Conservation (phyloP, 1,140 invertebrate species). For the Lycorma delicatula region DNA sequence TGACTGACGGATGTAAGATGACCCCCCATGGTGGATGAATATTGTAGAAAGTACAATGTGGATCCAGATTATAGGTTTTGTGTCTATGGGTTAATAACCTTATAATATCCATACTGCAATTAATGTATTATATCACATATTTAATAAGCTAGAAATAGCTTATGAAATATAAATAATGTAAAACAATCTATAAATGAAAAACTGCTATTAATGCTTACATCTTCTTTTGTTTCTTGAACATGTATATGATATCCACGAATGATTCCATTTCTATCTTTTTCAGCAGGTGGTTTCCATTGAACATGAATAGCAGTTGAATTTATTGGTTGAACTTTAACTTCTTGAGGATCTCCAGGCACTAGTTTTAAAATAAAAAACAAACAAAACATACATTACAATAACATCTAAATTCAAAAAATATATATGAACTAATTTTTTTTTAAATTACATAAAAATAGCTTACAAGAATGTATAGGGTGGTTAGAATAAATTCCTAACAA, state of each 20-base stretch:
- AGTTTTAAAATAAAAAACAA: too few relatives aligned
- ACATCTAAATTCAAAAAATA: neutral
- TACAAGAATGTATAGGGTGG: too few relatives aligned
- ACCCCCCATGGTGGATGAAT: too few relatives aligned
- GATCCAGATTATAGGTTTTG: too few relatives aligned
- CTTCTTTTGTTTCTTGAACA: conserved; percentile 81
- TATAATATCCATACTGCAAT: too few relatives aligned
- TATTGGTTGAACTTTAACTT: conserved; percentile 73
- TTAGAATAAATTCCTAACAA: neutral
- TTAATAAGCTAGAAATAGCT: too few relatives aligned
- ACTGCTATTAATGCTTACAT: conserved; percentile 52
- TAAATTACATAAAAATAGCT: neutral
- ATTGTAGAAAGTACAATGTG: too few relatives aligned
- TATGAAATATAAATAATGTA: too few relatives aligned
- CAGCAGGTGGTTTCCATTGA: conserved; percentile 80
- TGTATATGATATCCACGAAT: conserved; percentile 95
- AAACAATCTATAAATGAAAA: too few relatives aligned
- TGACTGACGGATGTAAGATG: too few relatives aligned
- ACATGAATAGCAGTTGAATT: conserved; percentile 92
- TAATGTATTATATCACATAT: too few relatives aligned
- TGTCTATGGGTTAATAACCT: too few relatives aligned
- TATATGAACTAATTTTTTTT: neutral
- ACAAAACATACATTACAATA: neutral
- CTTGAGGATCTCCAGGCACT: conserved; percentile 94
- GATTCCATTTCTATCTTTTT: conserved; percentile 89